phyloP scores from a whole-genome alignment of 2,888 invertebrate genomes.

The Theretra japonica region DNA sequence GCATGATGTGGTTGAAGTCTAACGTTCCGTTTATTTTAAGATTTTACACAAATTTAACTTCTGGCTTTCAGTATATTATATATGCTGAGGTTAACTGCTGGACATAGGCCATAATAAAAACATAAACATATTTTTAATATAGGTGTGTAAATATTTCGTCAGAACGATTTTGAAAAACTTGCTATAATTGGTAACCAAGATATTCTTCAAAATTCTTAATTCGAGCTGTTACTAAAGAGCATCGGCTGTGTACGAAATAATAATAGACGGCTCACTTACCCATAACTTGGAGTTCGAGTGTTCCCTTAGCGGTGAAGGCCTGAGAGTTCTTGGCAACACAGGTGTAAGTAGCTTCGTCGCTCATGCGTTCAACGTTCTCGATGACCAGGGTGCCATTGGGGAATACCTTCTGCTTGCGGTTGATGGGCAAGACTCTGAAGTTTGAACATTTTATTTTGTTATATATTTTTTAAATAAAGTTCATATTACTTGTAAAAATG shows the following conservation, averaged over 20 bases:
- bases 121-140: too few relatives aligned
- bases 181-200: background rate
- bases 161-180: background rate
- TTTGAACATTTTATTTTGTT: background rate
- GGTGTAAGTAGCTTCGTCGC: conserved; percentile 97
- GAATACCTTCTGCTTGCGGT: conserved; percentile 97
- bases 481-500: too few relatives aligned
- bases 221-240: background rate
- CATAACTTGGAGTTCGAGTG: conserved; percentile 97
- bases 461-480: background rate
- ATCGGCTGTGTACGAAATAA: conserved; percentile 34
- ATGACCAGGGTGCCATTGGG: conserved; percentile 97
- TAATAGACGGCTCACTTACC: conserved; percentile 87
- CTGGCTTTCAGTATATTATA: too few relatives aligned
- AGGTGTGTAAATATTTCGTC: too few relatives aligned
- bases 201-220: background rate
- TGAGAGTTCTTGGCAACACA: conserved; percentile 97
- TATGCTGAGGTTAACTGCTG: too few relatives aligned
- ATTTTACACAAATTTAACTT: too few relatives aligned
- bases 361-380: conserved; percentile 95
- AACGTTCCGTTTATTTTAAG: too few relatives aligned
- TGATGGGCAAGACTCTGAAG: conserved; percentile 92
- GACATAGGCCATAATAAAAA: too few relatives aligned
- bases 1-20: too few relatives aligned
- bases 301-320: conserved; percentile 94